Evolutionary conservation across 2,113 vertebrate genomes (phyloP), one percentile per base, ranked within the genome.

Genomic region (Psittacula cyanocephala): DNA sequence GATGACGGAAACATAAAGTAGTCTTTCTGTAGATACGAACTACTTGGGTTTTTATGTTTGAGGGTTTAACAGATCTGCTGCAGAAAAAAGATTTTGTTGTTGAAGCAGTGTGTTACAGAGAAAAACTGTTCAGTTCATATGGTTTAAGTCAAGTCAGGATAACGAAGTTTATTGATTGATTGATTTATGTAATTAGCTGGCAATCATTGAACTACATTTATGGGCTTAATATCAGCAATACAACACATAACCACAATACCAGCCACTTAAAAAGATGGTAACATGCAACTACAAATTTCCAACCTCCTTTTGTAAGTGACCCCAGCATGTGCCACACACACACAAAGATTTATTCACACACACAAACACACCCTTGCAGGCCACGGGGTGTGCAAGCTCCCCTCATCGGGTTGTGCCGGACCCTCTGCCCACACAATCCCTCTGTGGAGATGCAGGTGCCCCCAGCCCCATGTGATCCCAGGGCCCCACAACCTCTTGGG

Each of bases 271-370:
- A 41, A 62, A 62, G 87, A 60, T 22, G 35, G 17, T 76, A 17
- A 44, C 17, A 16, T 25, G 17, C 41, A 65, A 19, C 59, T 69
- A 7, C 9, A 35, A 10, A 53, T 83, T 52, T 74, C n/a, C 59
- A 25, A 10, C 37, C 3, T 12, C 1, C 4, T 74, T 63, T 39
- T 47, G 17, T 67, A 59, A 29, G 39, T 60, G 65, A 46, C 59
- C 15, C 43, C 39, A 35, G 1, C 2, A 5, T 12, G 31, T 71
- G 52, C 37, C 28, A 35, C 2, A 2, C 0, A 4, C 50, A 49
- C 28, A 13, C 24, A 50, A 10, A 50, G 29, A 29, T 13, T 86
- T 23, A 22, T 20, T n/a, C 11, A 4, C 25, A 3, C 17, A 7
- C 60, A 17, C 44, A 4, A 31, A 1, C 33, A 5, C 7, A 7